Conservation (phyloP, 2,113 vertebrate genomes). For the Strigops habroptila region DNA sequence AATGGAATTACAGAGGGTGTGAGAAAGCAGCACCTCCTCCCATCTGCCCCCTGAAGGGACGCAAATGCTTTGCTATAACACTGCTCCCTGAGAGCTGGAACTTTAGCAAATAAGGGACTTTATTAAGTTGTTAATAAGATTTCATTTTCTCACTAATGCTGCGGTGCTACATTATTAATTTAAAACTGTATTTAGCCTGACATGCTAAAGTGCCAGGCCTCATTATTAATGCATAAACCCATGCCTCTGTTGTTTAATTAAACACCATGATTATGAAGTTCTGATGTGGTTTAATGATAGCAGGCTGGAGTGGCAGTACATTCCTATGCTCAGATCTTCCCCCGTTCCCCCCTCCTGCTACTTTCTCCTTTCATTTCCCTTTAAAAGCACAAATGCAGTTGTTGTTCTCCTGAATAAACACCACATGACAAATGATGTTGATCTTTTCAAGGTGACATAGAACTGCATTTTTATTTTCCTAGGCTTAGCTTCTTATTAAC, state of each 20-base stretch:
- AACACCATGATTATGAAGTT: slow-evolving; percentile 71
- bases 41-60: slow-evolving; percentile 55
- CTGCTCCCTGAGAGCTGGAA: slow-evolving; percentile 28
- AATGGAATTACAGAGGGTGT: slow-evolving; percentile 7
- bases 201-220: slow-evolving; percentile 68
- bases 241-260: slow-evolving; percentile 75
- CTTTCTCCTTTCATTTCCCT: slow-evolving; percentile 40
- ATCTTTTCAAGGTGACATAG: slow-evolving; percentile 61
- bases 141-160: slow-evolving; percentile 65
- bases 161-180: slow-evolving; percentile 68
- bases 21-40: slow-evolving; percentile 55
- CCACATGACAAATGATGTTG: slow-evolving; percentile 42
- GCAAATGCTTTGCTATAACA: slow-evolving; percentile 19
- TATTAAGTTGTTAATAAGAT: slow-evolving; percentile 69
- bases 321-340: slow-evolving; percentile 41
- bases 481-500: slow-evolving; percentile 36
- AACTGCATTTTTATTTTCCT: slow-evolving; percentile 51
- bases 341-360: not conserved
- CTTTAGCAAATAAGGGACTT: slow-evolving; percentile 68
- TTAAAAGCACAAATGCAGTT: slow-evolving; percentile 44
- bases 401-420: slow-evolving; percentile 54
- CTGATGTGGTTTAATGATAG: slow-evolving; percentile 70
- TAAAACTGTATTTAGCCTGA: slow-evolving; percentile 74
- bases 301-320: slow-evolving; percentile 50
- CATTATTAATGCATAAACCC: slow-evolving; percentile 71